These are phyloP conservation scores for Cartodere bifasciata DNA, from an alignment of 2,888 invertebrate species.

Conservation along the genomic window DNA sequence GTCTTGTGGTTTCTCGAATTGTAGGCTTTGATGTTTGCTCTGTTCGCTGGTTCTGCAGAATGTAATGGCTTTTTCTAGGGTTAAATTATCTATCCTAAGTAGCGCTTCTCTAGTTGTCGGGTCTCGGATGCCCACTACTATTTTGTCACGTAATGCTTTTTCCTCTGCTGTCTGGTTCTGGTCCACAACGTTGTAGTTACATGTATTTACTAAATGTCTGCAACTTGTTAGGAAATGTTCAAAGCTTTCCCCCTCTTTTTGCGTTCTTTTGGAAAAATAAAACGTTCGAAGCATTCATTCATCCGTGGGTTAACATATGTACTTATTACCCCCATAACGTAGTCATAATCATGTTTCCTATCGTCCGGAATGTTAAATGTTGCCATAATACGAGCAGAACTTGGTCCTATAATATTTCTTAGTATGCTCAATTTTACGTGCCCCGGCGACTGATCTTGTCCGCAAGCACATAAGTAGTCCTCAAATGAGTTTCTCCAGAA, in stretches of 20 bases:
- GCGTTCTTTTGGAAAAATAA: constrained; percentile 16
- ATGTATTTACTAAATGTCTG: constrained; percentile 4
- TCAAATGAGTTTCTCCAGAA: too few species aligned
- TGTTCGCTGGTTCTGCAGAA: constrained; percentile 18
- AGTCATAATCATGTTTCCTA: constrained; percentile 12
- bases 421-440: constrained; percentile 16
- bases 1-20: background rate
- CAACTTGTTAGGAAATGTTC: constrained; percentile 18
- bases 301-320: constrained; percentile 17
- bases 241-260: constrained; percentile 17
- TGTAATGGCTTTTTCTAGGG: constrained; percentile 15
- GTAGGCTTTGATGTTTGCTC: too few species aligned
- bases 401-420: constrained; percentile 15
- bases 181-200: constrained; percentile 9
- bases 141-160: constrained; percentile 16
- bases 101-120: constrained; percentile 15
- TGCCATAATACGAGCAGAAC: constrained; percentile 16
- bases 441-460: constrained; percentile 14
- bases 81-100: constrained; percentile 16
- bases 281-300: constrained; percentile 18
- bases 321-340: constrained; percentile 10
- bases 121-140: constrained; percentile 16
- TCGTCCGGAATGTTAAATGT: too few species aligned
- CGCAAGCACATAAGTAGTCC: constrained; percentile 18
- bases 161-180: constrained; percentile 12